These are phyloP conservation scores for Phalangium opilio DNA, from an alignment of 2,888 invertebrate species.

Conservation along the genomic window DNA sequence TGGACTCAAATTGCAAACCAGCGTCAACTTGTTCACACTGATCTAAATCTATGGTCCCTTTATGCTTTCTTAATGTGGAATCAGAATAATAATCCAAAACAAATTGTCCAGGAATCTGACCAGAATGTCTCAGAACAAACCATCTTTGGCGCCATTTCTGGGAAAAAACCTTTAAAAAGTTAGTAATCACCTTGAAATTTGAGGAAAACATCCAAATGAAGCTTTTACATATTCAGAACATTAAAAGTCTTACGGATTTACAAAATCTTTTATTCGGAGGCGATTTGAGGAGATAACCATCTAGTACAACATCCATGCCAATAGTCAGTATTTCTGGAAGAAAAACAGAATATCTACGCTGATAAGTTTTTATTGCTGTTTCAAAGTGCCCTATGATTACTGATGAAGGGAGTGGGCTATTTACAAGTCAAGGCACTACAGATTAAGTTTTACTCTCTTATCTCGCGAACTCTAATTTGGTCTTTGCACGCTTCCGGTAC, in stretches of 20 bases:
- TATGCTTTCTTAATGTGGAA: constrained; percentile 26
- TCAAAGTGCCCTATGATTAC: no score
- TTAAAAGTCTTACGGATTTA: constrained; percentile 59
- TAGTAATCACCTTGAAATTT: background rate
- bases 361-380: background rate
- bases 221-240: background rate
- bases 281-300: constrained; percentile 91
- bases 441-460: no score
- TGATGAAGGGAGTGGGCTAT: no score
- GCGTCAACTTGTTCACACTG: constrained; percentile 90
- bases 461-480: no score
- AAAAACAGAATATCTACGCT: background rate
- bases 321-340: background rate
- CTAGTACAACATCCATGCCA: constrained; percentile 46
- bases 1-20: constrained; percentile 64
- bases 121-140: constrained; percentile 79
- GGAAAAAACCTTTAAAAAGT: background rate
- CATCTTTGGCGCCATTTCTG: constrained; percentile 91
- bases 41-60: constrained; percentile 61
- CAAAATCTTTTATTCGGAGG: constrained; percentile 64
- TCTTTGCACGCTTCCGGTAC: no score
- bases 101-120: constrained; percentile 84
- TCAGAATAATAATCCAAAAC: constrained; percentile 86
- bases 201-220: background rate
- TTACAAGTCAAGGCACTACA: no score